Conservation (phyloP, 2,888 invertebrate species). For the Caenorhabditis afra region DNA sequence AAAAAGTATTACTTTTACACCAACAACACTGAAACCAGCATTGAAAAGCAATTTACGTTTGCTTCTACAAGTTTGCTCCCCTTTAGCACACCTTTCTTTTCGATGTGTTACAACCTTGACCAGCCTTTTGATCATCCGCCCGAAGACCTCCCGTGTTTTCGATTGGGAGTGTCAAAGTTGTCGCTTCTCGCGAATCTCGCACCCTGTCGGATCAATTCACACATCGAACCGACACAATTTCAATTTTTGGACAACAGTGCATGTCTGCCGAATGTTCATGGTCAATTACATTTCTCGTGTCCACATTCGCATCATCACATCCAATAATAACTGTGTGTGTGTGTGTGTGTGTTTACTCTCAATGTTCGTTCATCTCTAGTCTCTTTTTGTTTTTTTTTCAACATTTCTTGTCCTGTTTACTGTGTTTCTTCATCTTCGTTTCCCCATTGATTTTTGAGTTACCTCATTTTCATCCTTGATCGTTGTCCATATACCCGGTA, state of each 20-base stretch:
- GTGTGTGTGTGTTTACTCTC: slow-evolving; percentile 18
- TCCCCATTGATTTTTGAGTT: not conserved
- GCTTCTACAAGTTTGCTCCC: no score
- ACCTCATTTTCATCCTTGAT: not conserved
- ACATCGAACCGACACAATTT: slow-evolving; percentile 27
- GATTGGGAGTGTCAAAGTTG: not conserved
- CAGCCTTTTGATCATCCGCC: not conserved
- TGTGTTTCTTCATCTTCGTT: not conserved
- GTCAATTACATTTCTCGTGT: slow-evolving; percentile 38
- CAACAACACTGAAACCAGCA: no score
- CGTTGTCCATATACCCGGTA: not conserved
- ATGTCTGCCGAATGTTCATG: slow-evolving; percentile 38
- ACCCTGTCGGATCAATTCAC: not conserved
- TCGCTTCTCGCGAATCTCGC: not conserved
- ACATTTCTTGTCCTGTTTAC: slow-evolving; percentile 20
- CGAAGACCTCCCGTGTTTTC: not conserved
- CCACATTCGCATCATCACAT: slow-evolving; percentile 32
- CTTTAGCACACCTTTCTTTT: not conserved
- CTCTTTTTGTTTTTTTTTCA: not conserved
- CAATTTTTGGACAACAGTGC: slow-evolving; percentile 31
- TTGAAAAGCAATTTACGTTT: no score
- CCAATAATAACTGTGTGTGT: slow-evolving; percentile 16
- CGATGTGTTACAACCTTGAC: slow-evolving; percentile 28
- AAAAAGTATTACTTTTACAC: no score
- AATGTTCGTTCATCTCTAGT: slow-evolving; percentile 1